Percentiles rank a stretch among this genome's conserved stretches.
Evolutionary conservation across 2,113 vertebrate genomes (phyloP).

Genomic region (Scortum barcoo): DNA sequence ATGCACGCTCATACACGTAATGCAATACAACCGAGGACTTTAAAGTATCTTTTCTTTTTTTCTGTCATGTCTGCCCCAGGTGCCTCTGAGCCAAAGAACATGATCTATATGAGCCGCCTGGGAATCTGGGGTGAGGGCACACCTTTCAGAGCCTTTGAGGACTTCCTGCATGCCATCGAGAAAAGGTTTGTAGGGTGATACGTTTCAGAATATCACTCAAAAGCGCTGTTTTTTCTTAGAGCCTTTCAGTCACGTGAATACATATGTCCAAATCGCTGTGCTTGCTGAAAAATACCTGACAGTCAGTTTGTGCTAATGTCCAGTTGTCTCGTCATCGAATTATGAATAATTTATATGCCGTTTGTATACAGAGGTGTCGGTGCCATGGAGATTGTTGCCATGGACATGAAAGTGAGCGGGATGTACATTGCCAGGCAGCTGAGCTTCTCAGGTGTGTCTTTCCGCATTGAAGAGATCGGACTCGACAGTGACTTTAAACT

Average conservation of each 20-base stretch:
- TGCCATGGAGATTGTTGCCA: slow-evolving; percentile 99
- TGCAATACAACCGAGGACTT: background rate
- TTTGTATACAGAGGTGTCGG: slow-evolving; percentile 90
- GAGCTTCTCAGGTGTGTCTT: slow-evolving; percentile 97
- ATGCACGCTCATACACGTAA: background rate
- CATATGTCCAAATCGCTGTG: background rate
- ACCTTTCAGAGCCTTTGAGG: slow-evolving; percentile 94
- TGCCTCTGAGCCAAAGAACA: slow-evolving; percentile 99
- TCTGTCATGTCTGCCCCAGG: slow-evolving; percentile 79
- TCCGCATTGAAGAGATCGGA: slow-evolving; percentile 95
- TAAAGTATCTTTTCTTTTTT: background rate
- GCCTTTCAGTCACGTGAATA: slow-evolving; percentile 4
- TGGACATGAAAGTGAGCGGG: slow-evolving; percentile 99
- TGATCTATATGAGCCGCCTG: slow-evolving; percentile 99
- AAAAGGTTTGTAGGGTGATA: slow-evolving; percentile 88
- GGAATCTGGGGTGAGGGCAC: slow-evolving; percentile 99
- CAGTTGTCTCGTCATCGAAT: slow-evolving; percentile 21
- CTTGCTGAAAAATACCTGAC: slow-evolving; percentile 12
- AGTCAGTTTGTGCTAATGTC: slow-evolving; percentile 4
- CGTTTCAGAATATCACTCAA: background rate
- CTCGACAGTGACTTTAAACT: slow-evolving; percentile 90
- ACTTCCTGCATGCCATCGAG: slow-evolving; percentile 96
- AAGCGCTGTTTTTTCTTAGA: background rate
- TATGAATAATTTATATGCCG: slow-evolving; percentile 36
- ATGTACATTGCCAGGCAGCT: slow-evolving; percentile 99